These are phyloP conservation scores for Drosophila mauritiana DNA, from an alignment of 1,140 invertebrate genomes.

Conservation along the genomic window DNA sequence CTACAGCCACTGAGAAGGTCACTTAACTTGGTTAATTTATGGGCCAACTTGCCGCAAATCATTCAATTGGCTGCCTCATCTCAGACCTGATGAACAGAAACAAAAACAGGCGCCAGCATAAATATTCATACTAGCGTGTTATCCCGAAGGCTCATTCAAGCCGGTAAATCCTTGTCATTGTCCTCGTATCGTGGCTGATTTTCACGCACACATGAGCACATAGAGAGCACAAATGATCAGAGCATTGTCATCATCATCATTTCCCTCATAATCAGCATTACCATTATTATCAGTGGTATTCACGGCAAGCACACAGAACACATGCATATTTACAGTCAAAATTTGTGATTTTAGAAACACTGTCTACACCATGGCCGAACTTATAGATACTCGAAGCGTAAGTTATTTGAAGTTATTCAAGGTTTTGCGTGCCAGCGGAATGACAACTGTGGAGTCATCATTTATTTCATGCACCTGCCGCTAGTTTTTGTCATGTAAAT, in stretches of 20 bases:
- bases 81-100: conserved; percentile 19
- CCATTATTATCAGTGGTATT: conserved; percentile 11
- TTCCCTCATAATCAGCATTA: background rate
- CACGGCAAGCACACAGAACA: background rate
- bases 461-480: conserved; percentile 38
- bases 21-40: conserved; percentile 36
- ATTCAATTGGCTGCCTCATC: conserved; percentile 36
- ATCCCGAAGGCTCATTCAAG: background rate
- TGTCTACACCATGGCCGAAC: background rate
- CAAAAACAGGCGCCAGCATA: conserved; percentile 24
- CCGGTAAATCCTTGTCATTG: conserved; percentile 35
- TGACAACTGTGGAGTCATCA: conserved; percentile 39
- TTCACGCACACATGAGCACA: conserved; percentile 56
- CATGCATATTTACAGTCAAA: conserved; percentile 16
- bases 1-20: background rate
- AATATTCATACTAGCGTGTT: conserved; percentile 47
- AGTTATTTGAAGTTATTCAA: conserved; percentile 28
- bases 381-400: conserved; percentile 19
- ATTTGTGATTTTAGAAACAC: background rate
- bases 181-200: conserved; percentile 35
- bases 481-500: conserved; percentile 44
- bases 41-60: conserved; percentile 40
- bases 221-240: conserved; percentile 40
- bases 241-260: conserved; percentile 9
- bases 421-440: conserved; percentile 21